Evolutionary conservation across 2,888 invertebrate genomes (phyloP).

Genomic region (Drosophila infuscata): DNA sequence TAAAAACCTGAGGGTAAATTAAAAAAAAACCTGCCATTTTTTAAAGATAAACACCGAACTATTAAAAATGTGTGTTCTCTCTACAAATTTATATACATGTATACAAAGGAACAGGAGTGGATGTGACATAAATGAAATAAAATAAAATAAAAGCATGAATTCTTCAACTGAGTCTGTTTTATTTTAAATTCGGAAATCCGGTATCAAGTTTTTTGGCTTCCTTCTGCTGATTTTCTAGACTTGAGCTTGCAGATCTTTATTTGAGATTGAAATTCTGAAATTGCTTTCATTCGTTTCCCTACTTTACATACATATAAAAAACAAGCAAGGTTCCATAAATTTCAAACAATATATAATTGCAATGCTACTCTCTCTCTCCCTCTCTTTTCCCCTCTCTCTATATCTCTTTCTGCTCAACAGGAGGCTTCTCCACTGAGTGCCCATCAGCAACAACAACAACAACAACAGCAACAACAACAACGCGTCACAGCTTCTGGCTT

Average conservation of each 20-base stretch:
- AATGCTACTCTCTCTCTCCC: conserved; percentile 15
- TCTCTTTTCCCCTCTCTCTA: conserved; percentile 13
- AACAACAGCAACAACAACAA: conserved; percentile 52
- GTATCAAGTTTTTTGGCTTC: too few species aligned
- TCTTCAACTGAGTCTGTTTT: background rate
- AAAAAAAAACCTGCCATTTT: too few species aligned
- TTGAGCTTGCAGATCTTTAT: background rate
- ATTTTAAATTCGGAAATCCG: background rate
- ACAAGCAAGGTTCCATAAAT: background rate
- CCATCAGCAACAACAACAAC: conserved; percentile 79
- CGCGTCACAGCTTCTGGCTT: conserved; percentile 41
- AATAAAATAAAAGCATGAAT: background rate
- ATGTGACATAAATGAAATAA: too few species aligned
- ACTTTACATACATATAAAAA: background rate
- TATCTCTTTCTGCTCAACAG: conserved; percentile 46
- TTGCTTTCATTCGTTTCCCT: background rate
- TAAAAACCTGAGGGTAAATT: too few species aligned
- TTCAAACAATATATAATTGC: conserved; percentile 8
- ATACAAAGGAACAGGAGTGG: too few species aligned
- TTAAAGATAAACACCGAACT: too few species aligned
- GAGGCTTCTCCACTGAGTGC: conserved; percentile 84
- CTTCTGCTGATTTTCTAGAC: background rate
- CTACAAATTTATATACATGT: too few species aligned
- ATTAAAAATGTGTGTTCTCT: too few species aligned
- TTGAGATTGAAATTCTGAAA: background rate